A percentile compares a stretch with the other conserved stretches of the same genome.
Evolutionary conservation across 1,140 invertebrate species (phyloP).

Genomic region (Danaus melanippus): DNA sequence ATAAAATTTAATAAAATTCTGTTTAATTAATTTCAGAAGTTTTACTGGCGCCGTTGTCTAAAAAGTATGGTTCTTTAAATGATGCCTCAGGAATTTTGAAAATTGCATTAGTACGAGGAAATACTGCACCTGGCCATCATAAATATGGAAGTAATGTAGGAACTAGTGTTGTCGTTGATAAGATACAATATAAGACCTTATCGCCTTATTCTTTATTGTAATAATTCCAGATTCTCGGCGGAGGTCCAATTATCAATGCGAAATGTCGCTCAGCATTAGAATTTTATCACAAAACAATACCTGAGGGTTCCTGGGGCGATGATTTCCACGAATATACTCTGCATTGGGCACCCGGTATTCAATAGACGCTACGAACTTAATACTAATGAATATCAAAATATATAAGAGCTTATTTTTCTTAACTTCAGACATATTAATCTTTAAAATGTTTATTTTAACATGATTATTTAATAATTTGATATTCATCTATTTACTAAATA

Average conservation of each 20-base stretch:
- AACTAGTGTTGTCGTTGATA: not conserved
- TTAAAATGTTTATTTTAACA: too few species aligned
- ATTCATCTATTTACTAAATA: not conserved
- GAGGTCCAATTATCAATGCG: slow-evolving; percentile 37
- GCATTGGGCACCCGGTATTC: slow-evolving; percentile 16
- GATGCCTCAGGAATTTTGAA: slow-evolving; percentile 69
- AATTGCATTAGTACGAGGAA: slow-evolving; percentile 41
- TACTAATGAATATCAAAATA: too few species aligned
- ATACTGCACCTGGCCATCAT: slow-evolving; percentile 20
- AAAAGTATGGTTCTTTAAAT: slow-evolving; percentile 59
- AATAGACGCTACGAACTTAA: not conserved
- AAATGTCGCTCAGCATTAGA: slow-evolving; percentile 22
- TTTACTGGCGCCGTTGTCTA: slow-evolving; percentile 66
- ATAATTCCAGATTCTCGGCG: slow-evolving; percentile 33
- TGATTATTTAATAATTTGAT: too few species aligned
- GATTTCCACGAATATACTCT: slow-evolving; percentile 19
- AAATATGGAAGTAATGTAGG: slow-evolving; percentile 27
- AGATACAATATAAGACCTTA: not conserved
- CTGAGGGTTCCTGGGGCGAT: slow-evolving; percentile 9
- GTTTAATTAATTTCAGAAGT: slow-evolving; percentile 53
- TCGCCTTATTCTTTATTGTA: not conserved
- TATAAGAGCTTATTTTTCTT: too few species aligned
- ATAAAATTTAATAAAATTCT: too few species aligned
- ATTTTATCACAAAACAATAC: slow-evolving; percentile 7
- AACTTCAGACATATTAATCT: too few species aligned